These are phyloP conservation scores for Propithecus coquereli DNA, from an alignment of 2,113 vertebrate species.

Conservation along the genomic window DNA sequence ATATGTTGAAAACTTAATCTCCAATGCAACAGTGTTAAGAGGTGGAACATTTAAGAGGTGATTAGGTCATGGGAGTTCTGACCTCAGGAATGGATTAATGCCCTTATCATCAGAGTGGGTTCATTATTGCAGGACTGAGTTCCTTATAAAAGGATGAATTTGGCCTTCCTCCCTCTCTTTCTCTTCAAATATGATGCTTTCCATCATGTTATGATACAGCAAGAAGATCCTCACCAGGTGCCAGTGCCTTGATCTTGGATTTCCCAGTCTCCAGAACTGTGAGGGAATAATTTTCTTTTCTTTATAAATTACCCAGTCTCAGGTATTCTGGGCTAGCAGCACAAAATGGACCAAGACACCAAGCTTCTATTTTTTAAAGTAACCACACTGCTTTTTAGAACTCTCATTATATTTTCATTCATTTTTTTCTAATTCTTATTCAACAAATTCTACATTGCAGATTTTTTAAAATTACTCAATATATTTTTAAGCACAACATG, in stretches of 20 bases:
- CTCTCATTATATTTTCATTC: neutral
- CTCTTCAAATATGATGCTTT: neutral
- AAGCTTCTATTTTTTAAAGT: neutral
- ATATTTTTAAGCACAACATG: conserved; percentile 32
- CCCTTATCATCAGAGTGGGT: neutral
- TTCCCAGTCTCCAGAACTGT: neutral
- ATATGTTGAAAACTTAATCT: neutral
- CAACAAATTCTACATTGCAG: neutral
- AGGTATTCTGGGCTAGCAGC: neutral
- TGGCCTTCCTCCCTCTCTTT: neutral
- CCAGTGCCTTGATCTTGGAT: neutral
- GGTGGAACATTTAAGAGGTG: neutral
- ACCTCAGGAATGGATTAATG: neutral
- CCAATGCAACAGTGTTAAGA: neutral
- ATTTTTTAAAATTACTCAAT: conserved; percentile 26
- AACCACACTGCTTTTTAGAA: neutral
- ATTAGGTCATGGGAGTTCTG: neutral
- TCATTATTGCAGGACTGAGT: neutral
- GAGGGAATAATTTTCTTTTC: neutral
- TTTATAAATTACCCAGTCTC: neutral
- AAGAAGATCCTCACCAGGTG: neutral
- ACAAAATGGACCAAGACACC: neutral
- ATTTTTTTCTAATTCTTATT: neutral
- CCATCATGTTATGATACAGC: neutral
- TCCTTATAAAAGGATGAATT: neutral